These are phyloP conservation scores for Enteromius trimaculatus DNA, from an alignment of 2,797 vertebrate genomes.

Conservation along the genomic window DNA sequence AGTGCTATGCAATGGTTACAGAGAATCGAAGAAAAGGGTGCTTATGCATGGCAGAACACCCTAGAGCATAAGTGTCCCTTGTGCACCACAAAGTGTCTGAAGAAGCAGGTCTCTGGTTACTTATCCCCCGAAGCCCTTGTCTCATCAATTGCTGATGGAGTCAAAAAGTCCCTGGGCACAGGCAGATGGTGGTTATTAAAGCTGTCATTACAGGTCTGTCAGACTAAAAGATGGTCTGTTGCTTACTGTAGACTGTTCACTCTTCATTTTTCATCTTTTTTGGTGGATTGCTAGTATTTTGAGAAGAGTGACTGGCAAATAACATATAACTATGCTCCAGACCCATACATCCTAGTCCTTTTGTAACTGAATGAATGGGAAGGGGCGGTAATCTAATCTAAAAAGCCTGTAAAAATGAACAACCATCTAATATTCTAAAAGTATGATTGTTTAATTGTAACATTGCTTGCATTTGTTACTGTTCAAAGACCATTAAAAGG, in stretches of 20 bases:
- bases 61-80: neutral
- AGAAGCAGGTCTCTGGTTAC: conserved; percentile 29
- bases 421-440: neutral
- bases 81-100: conserved; percentile 10
- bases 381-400: neutral
- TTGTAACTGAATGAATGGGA: neutral
- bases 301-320: conserved; percentile 5
- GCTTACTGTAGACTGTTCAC: conserved; percentile 1
- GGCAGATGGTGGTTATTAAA: conserved; percentile 42
- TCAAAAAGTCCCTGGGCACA: conserved; percentile 33
- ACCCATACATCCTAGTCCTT: neutral
- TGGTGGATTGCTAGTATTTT: neutral
- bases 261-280: conserved; percentile 19
- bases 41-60: conserved; percentile 21
- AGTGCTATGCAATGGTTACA: conserved; percentile 6
- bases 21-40: neutral
- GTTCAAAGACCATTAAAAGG: neutral
- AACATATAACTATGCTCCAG: neutral
- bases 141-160: conserved; percentile 43
- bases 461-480: neutral
- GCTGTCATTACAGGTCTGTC: conserved; percentile 35
- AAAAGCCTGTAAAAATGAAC: neutral
- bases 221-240: conserved; percentile 34
- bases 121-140: conserved; percentile 34
- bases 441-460: neutral